Conservation (phyloP, 2,888 invertebrate species). For the Drosophila tanythrix region DNA sequence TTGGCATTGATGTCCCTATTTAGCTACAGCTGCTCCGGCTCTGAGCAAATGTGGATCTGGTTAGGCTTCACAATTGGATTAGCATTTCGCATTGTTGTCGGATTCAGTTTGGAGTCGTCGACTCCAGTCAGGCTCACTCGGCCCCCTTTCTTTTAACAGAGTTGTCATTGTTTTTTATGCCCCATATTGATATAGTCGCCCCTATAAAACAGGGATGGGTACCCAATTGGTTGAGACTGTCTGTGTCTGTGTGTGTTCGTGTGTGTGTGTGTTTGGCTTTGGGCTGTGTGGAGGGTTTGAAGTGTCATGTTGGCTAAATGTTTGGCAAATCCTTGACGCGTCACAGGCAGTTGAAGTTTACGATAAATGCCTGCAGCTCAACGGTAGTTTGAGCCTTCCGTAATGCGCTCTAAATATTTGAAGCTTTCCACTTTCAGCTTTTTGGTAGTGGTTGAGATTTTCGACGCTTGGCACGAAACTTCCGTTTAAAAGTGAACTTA, state of each 20-base stretch:
- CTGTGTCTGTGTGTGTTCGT: neutral
- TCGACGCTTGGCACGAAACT: constrained; percentile 32
- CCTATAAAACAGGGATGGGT: constrained; percentile 4
- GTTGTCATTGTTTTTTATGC: constrained; percentile 76
- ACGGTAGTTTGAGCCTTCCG: constrained; percentile 58
- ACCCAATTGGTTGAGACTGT: neutral
- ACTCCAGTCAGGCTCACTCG: neutral
- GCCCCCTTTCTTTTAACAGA: constrained; percentile 40
- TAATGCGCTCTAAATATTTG: constrained; percentile 73
- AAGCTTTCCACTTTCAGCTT: constrained; percentile 37
- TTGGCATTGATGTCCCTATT: constrained; percentile 40
- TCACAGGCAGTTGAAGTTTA: constrained; percentile 78
- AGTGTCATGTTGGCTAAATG: constrained; percentile 81
- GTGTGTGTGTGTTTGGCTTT: neutral
- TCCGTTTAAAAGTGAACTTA: constrained; percentile 61
- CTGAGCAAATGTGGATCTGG: constrained; percentile 42
- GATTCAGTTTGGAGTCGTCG: neutral
- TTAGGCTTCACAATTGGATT: constrained; percentile 69
- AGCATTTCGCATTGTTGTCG: constrained; percentile 59
- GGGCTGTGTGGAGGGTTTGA: constrained; percentile 24
- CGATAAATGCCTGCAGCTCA: constrained; percentile 75
- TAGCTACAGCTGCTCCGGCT: constrained; percentile 41
- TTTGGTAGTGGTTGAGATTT: constrained; percentile 32
- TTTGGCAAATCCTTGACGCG: constrained; percentile 79
- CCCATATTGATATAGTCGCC: constrained; percentile 57